Percentiles rank a stretch among this genome's conserved stretches.
Conservation (phyloP, 2,113 vertebrate genomes). For the Chauna torquata region DNA sequence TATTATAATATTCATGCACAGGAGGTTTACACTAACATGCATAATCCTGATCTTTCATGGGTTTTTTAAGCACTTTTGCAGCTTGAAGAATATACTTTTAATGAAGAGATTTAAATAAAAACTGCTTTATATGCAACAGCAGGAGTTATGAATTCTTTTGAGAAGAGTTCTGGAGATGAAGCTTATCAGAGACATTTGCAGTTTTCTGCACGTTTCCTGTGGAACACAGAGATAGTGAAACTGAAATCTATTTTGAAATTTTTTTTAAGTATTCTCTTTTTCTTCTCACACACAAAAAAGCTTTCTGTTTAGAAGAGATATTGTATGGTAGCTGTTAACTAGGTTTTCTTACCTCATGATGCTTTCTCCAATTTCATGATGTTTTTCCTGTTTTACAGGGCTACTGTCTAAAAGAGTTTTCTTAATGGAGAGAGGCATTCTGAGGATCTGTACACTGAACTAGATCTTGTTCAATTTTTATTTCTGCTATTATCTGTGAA, state of each 20-base stretch:
- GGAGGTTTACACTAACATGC: neutral
- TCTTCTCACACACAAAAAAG: neutral
- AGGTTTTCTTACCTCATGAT: neutral
- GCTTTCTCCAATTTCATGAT: neutral
- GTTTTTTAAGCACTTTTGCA: neutral
- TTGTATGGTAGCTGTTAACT: neutral
- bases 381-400: neutral
- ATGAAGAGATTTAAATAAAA: neutral
- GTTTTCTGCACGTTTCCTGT: neutral
- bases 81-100: neutral
- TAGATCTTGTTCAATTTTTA: neutral
- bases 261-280: neutral
- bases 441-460: neutral
- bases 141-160: neutral
- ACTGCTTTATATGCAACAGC: fast-evolving
- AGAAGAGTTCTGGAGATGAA: neutral
- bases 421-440: neutral
- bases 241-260: neutral
- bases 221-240: neutral
- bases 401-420: neutral
- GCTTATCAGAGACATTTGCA: neutral
- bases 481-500: neutral
- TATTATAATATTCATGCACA: neutral
- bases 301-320: neutral
- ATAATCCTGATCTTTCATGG: neutral